Evolutionary conservation across 2,797 vertebrate species (phyloP).

Genomic region (Enteromius argenteus): DNA sequence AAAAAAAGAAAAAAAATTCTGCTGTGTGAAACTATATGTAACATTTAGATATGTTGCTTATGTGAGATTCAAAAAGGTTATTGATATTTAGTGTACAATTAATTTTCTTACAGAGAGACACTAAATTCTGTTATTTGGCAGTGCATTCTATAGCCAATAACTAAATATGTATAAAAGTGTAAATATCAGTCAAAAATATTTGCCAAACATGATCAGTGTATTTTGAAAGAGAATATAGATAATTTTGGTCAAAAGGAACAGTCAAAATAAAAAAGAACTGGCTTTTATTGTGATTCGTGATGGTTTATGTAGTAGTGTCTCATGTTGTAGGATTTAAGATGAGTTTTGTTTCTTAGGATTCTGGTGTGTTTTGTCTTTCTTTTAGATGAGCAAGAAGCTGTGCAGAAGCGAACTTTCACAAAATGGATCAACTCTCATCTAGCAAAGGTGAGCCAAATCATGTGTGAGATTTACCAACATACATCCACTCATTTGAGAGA

Average conservation of each 20-base stretch:
- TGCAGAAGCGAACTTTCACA: constrained; percentile 98
- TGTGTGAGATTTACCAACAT: constrained; percentile 48
- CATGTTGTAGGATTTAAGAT: background rate
- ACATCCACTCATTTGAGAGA: background rate
- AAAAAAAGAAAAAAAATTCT: background rate
- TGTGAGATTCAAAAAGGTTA: background rate
- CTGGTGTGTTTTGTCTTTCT: constrained; percentile 55
- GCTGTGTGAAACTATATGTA: background rate
- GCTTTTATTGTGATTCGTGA: background rate
- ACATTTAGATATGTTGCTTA: background rate
- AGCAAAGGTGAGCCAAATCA: constrained; percentile 86
- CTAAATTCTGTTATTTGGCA: background rate
- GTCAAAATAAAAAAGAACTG: background rate
- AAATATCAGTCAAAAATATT: background rate
- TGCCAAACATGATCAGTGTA: background rate
- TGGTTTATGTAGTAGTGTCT: background rate
- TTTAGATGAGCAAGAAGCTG: constrained; percentile 97
- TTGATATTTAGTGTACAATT: background rate
- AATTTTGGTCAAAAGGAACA: background rate
- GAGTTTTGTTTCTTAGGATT: constrained; percentile 24
- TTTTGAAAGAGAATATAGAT: background rate
- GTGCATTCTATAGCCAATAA: background rate
- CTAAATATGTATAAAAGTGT: background rate
- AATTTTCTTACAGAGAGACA: background rate
- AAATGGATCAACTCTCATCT: constrained; percentile 99